Evolutionary conservation across 2,797 vertebrate genomes (phyloP).

Genomic region (Melopsittacus undulatus): DNA sequence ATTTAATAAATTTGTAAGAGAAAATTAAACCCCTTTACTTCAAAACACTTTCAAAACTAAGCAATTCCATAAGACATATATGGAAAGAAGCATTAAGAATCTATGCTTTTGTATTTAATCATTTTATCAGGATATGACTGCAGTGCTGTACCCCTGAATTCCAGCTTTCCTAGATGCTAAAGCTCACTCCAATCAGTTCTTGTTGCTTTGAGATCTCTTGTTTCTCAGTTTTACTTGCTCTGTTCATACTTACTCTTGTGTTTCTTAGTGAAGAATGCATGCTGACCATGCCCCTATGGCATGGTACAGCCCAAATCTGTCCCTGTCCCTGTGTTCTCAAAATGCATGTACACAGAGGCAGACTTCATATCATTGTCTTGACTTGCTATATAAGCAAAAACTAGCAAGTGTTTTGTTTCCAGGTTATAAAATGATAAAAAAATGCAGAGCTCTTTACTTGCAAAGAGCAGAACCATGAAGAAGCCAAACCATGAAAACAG

Average conservation of each 20-base stretch:
- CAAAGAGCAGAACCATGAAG: not conserved
- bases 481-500: not conserved
- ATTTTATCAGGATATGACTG: not conserved
- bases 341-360: not conserved
- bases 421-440: not conserved
- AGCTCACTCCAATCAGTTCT: not conserved
- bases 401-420: not conserved
- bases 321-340: not conserved
- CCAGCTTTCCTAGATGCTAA: not conserved
- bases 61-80: not conserved
- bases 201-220: not conserved
- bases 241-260: not conserved
- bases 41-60: not conserved
- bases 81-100: too few relatives aligned
- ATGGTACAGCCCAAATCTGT: not conserved
- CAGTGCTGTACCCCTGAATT: not conserved
- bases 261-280: not conserved
- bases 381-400: not conserved
- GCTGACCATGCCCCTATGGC: not conserved
- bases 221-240: not conserved
- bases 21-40: conserved; percentile 6
- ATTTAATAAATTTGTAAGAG: not conserved
- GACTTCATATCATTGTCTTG: not conserved
- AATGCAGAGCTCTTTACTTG: not conserved
- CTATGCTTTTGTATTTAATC: not conserved